Percentiles rank a stretch among this genome's conserved stretches.
Evolutionary conservation across 2,113 vertebrate species (phyloP).

Genomic region (Neolamprologus sp.): DNA sequence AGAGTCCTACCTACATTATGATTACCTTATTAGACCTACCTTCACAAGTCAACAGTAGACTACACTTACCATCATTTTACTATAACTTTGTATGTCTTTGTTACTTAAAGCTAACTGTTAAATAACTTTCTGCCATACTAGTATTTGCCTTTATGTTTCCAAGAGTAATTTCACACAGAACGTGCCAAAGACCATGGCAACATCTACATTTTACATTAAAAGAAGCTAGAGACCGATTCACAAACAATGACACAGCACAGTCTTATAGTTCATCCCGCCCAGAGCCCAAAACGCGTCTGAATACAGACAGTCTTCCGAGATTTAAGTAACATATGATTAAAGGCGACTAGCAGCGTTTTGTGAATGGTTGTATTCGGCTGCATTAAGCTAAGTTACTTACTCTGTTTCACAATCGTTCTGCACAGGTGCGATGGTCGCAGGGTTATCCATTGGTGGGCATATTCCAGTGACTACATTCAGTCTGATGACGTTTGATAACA

Average conservation of each 20-base stretch:
- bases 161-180: neutral
- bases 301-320: neutral
- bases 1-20: neutral
- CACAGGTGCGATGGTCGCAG: conserved; percentile 5
- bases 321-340: neutral
- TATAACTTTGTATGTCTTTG: neutral
- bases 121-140: neutral
- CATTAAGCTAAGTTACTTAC: conserved; percentile 45
- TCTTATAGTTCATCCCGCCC: neutral
- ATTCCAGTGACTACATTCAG: neutral
- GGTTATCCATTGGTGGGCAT: conserved; percentile 38
- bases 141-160: neutral
- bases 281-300: neutral
- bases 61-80: neutral
- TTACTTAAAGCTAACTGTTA: neutral
- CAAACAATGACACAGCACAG: neutral
- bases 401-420: conserved; percentile 65
- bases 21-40: neutral
- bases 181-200: neutral
- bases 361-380: neutral
- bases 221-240: neutral
- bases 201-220: neutral
- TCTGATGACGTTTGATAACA: neutral
- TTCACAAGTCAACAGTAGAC: neutral
- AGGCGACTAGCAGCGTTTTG: neutral